A percentile compares a stretch with the other conserved stretches of the same genome.
Evolutionary conservation across 2,888 invertebrate genomes (phyloP).

Genomic region (Tipula helvola): DNA sequence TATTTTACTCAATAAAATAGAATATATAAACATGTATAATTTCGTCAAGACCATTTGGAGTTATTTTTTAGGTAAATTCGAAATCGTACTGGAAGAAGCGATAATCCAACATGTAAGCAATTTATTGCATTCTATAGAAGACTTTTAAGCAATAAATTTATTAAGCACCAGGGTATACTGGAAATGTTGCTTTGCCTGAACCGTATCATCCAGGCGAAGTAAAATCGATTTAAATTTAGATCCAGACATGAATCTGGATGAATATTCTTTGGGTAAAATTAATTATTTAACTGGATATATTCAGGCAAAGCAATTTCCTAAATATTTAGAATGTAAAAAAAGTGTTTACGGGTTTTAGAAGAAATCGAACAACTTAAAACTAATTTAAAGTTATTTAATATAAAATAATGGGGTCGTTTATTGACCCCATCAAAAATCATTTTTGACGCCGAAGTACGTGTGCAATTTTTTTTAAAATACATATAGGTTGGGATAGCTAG

Average conservation of each 20-base stretch:
- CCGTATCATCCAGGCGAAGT: neutral
- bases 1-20: neutral
- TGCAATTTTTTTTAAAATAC: neutral
- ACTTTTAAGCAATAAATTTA: neutral
- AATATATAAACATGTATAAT: neutral
- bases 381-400: neutral
- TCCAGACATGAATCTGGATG: neutral
- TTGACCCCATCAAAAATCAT: neutral
- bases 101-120: no score
- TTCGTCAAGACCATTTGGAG: neutral
- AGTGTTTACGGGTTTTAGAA: neutral
- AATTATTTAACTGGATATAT: neutral
- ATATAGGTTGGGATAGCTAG: neutral
- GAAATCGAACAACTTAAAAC: neutral
- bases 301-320: neutral
- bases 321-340: neutral
- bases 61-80: neutral
- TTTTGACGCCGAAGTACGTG: no score
- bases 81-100: no score
- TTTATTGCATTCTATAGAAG: neutral
- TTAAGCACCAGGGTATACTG: neutral
- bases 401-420: neutral
- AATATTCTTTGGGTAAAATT: neutral
- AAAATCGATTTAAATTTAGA: neutral
- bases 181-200: neutral